Evolutionary conservation across 2,113 vertebrate genomes (phyloP), one percentile per base, ranked within the genome.

Genomic region (Panurus biarmicus): DNA sequence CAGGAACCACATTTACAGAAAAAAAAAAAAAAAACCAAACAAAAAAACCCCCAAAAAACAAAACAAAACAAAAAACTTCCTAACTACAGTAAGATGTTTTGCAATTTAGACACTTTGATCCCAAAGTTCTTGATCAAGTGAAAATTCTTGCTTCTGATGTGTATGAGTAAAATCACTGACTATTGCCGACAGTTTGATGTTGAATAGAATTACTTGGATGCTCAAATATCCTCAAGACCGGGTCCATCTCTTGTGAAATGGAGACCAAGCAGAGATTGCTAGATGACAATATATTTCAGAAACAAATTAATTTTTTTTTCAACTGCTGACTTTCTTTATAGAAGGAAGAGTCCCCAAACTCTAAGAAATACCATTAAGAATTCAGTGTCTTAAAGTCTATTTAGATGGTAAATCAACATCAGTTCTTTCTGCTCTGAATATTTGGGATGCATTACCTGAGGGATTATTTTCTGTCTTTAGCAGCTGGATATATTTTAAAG

Each of bases 401-500:
- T 92, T 94, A 83, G 56, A 84, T 73, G 42, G 61, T 74, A 94
- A 96, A 96, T 94, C 96, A 96, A 93, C 78, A 61, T 69, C 5
- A 1, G 12, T 94, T 96, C 62, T 89, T 45, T 95, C 93, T 77
- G 62, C 87, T 95, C 78, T 86, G 79, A 95, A 97, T 97, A 96
- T 94, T 96, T 96, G 93, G 97, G 94, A 96, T 90, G 84, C 60
- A 91, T 97, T 97, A 96, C 84, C 79, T 33, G 14, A 93, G 93
- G 94, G 80, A 66, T 96, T 96, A 95, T 93, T 96, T 97, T 85
- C 93, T 95, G 50, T 96, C 93, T 97, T 97, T 95, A 96, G 80
- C 87, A 95, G 64, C 54, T 94, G 95, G 94, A 95, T 97, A 79
- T 94, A 97, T 96, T 97, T 96, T 96, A 96, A 97, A 95, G 77